Evolutionary conservation across 2,888 invertebrate species (phyloP).

Genomic region (Cryptus armator): DNA sequence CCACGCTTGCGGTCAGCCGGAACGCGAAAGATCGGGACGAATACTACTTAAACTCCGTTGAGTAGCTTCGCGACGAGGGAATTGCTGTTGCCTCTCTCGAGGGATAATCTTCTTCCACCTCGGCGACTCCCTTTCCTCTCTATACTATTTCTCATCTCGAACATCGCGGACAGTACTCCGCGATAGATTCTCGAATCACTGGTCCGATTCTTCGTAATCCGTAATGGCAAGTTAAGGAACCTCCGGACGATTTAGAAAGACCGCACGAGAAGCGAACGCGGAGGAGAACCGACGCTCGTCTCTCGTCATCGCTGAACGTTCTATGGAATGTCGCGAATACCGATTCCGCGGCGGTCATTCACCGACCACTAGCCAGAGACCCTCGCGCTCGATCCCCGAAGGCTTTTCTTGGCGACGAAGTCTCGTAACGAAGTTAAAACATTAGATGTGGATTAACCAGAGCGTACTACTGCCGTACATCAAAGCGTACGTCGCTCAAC

Average conservation of each 20-base stretch:
- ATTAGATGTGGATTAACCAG: slow-evolving; percentile 1
- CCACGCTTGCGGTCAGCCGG: slow-evolving; percentile 47
- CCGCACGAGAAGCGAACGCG: background rate
- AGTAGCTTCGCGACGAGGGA: slow-evolving; percentile 26
- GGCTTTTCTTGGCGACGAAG: slow-evolving; percentile 20
- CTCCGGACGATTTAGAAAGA: slow-evolving; percentile 1
- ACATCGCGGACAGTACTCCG: background rate
- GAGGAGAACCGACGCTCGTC: slow-evolving; percentile 71
- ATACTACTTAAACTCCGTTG: slow-evolving; percentile 18
- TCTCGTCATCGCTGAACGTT: slow-evolving; percentile 70
- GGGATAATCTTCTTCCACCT: slow-evolving; percentile 21
- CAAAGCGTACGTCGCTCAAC: background rate
- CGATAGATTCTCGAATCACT: slow-evolving; percentile 37
- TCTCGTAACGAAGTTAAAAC: background rate
- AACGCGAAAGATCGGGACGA: slow-evolving; percentile 35
- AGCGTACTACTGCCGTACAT: background rate
- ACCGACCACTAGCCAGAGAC: slow-evolving; percentile 54
- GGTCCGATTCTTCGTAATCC: slow-evolving; percentile 38
- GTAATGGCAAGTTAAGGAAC: slow-evolving; percentile 24
- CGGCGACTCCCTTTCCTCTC: slow-evolving; percentile 30
- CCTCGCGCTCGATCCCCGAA: slow-evolving; percentile 3
- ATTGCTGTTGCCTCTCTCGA: slow-evolving; percentile 1
- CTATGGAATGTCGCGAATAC: slow-evolving; percentile 76
- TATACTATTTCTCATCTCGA: slow-evolving; percentile 9
- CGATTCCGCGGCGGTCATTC: slow-evolving; percentile 76